Percentiles rank a stretch among this genome's conserved stretches.
Evolutionary conservation across 2,113 vertebrate genomes (phyloP).

Genomic region (Lanius collurio): DNA sequence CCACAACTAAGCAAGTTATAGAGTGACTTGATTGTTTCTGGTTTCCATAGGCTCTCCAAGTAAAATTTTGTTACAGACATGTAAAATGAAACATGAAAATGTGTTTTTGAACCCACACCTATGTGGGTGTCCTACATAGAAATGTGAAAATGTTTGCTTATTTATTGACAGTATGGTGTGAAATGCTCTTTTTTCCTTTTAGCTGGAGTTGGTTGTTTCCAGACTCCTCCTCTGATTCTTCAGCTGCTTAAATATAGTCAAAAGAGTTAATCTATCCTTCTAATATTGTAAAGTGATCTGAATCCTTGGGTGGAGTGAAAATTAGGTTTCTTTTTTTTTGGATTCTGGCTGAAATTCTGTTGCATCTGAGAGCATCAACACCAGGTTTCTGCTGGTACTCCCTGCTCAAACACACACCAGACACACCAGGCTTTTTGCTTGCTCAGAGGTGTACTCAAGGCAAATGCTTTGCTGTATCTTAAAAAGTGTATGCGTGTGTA

Average conservation of each 20-base stretch:
- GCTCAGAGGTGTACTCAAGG: conserved; percentile 31
- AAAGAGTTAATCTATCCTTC: not conserved
- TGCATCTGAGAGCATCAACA: not conserved
- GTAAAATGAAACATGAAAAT: not conserved
- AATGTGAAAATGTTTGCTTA: not conserved
- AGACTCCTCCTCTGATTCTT: not conserved
- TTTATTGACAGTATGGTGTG: not conserved
- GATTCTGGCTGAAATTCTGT: not conserved
- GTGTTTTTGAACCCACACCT: not conserved
- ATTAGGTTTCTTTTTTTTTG: not conserved
- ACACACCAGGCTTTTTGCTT: conserved; percentile 5
- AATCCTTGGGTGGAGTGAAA: not conserved
- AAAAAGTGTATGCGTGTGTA: conserved; percentile 22
- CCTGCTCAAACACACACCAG: conserved; percentile 2
- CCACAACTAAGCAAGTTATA: not conserved
- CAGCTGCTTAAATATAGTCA: not conserved
- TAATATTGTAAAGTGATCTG: not conserved
- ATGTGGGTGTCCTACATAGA: not conserved
- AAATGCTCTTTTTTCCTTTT: not conserved
- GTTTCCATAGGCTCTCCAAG: not conserved
- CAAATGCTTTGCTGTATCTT: conserved; percentile 33
- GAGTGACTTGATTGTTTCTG: not conserved
- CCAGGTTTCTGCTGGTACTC: not conserved
- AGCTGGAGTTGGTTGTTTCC: not conserved
- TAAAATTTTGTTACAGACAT: not conserved